Percentiles rank a stretch among this genome's conserved stretches.
phyloP scores from a whole-genome alignment of 2,113 vertebrate genomes.

The Zosterops borbonicus region DNA sequence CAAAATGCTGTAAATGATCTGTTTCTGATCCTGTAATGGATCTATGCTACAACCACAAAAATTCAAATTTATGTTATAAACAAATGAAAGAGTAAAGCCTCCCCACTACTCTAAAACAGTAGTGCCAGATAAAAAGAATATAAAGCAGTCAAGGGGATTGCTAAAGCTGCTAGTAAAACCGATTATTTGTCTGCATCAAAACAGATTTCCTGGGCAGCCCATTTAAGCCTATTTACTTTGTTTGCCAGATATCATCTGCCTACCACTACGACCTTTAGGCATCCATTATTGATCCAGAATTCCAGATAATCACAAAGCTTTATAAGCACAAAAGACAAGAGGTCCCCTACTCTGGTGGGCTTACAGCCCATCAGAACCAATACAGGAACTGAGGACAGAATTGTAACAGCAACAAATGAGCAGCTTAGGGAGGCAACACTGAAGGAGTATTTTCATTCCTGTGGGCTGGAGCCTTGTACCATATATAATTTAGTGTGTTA shows the following conservation, averaged over 20 bases:
- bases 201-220: not conserved
- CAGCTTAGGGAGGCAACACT: not conserved
- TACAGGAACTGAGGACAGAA: not conserved
- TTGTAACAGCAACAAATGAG: not conserved
- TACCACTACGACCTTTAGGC: not conserved
- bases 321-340: not conserved
- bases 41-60: not conserved
- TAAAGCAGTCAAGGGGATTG: not conserved
- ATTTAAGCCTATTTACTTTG: not conserved
- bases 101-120: not conserved
- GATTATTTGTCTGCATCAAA: not conserved
- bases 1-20: not conserved
- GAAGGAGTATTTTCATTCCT: not conserved
- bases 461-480: not conserved
- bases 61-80: not conserved
- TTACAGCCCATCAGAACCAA: not conserved
- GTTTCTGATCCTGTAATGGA: not conserved
- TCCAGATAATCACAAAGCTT: not conserved
- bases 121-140: not conserved
- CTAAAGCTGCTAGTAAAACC: not conserved
- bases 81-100: not conserved
- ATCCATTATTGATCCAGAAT: not conserved
- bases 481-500: not conserved
- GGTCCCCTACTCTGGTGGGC: not conserved
- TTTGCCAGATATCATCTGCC: not conserved